Conservation (phyloP, 2,113 vertebrate species). For the Peromyscus maniculatus region DNA sequence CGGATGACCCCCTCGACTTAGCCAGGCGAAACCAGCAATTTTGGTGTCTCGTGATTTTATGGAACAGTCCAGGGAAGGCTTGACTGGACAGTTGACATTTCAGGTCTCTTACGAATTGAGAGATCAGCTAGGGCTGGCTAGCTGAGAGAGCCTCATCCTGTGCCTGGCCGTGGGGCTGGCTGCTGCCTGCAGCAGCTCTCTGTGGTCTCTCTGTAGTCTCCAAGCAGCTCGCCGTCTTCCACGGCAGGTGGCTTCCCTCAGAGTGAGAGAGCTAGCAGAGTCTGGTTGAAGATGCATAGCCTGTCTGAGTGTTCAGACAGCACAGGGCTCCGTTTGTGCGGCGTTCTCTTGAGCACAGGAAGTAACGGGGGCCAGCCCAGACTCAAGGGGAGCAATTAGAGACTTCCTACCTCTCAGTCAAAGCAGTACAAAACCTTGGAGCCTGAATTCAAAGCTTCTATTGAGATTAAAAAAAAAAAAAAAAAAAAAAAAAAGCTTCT, state of each 20-base stretch:
- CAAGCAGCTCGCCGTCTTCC: background rate
- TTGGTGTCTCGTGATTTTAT: conserved; percentile 8
- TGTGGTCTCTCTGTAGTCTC: background rate
- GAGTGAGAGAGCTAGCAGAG: background rate
- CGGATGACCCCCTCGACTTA: conserved; percentile 10
- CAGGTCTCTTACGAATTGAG: background rate
- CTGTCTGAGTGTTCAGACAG: background rate
- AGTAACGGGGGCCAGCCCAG: background rate
- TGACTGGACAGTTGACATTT: background rate
- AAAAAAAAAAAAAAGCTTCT: conserved; percentile 14
- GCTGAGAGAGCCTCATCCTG: background rate
- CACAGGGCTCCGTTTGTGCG: background rate
- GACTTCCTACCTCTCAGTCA: background rate
- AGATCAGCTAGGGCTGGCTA: background rate
- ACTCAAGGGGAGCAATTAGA: conserved; percentile 17
- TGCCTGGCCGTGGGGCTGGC: background rate
- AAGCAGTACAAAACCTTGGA: background rate
- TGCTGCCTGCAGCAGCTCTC: background rate
- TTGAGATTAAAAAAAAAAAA: background rate
- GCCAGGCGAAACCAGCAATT: background rate
- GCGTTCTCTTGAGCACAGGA: background rate
- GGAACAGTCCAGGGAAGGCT: background rate
- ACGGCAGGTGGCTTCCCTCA: background rate
- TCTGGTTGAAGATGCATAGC: background rate
- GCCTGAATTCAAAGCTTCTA: background rate